Evolutionary conservation across 2,888 invertebrate species (phyloP).

Genomic region (Pandemis corylana): DNA sequence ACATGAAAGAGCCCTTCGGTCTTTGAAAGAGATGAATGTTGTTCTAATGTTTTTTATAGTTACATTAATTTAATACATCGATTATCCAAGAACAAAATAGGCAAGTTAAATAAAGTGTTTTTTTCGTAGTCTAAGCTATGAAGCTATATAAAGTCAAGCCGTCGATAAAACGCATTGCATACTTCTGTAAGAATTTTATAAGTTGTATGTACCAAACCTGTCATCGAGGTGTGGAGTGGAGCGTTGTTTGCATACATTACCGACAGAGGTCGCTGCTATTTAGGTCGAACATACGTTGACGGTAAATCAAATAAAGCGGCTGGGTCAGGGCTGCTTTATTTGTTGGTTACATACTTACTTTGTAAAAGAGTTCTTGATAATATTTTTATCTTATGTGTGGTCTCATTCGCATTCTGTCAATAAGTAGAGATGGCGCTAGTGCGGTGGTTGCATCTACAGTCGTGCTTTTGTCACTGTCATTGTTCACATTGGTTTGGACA

Average conservation of each 20-base stretch:
- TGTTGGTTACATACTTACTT: constrained; percentile 4
- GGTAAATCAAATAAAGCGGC: constrained; percentile 20
- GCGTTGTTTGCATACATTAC: constrained; percentile 58
- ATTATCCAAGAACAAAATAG: too few relatives aligned
- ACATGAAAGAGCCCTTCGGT: too few relatives aligned
- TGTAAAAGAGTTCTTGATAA: constrained; percentile 1
- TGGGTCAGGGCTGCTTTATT: constrained; percentile 34
- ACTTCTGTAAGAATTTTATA: background rate
- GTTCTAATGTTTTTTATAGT: too few relatives aligned
- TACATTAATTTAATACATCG: too few relatives aligned
- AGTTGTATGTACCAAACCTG: constrained; percentile 34
- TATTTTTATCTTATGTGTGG: background rate
- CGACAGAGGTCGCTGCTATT: constrained; percentile 58
- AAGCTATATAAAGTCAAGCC: too few relatives aligned
- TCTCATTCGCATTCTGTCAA: background rate
- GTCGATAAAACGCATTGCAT: too few relatives aligned
- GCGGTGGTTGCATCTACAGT: too few relatives aligned
- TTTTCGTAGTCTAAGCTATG: too few relatives aligned
- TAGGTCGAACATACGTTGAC: constrained; percentile 56
- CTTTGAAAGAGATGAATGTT: too few relatives aligned
- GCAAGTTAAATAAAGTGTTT: too few relatives aligned
- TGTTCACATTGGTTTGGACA: too few relatives aligned
- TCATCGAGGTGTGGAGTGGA: constrained; percentile 42
- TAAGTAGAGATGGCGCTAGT: background rate
- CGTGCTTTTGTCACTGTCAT: too few relatives aligned